phyloP scores from a whole-genome alignment of 2,797 vertebrate species.

The Micromesistius poutassou region DNA sequence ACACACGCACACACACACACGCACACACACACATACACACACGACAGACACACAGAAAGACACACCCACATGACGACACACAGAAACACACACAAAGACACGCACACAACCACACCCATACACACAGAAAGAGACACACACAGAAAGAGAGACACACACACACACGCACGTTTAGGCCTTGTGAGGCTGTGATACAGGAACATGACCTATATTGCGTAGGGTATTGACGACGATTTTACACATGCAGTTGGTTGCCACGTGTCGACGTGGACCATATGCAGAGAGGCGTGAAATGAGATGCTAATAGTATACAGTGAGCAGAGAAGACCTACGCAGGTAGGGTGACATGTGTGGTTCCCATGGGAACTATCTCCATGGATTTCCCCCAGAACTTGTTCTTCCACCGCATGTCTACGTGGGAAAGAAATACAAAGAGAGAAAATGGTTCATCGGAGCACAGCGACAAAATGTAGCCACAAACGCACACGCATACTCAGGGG shows the following conservation, averaged over 20 bases:
- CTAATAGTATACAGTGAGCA: neutral
- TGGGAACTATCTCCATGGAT: conserved; percentile 97
- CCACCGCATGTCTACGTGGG: conserved; percentile 89
- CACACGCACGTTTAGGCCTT: neutral
- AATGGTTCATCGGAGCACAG: neutral
- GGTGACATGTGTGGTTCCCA: conserved; percentile 89
- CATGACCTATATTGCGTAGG: too few species aligned
- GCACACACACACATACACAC: neutral
- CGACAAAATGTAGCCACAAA: neutral
- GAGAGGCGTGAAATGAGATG: neutral
- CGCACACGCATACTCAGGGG: neutral
- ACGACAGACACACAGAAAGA: neutral
- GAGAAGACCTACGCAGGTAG: conserved; percentile 83
- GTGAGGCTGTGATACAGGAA: too few species aligned
- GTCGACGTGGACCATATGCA: too few species aligned
- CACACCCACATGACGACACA: too few species aligned
- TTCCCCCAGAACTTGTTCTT: conserved; percentile 99
- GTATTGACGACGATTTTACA: too few species aligned
- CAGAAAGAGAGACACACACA: neutral
- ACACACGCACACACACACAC: neutral
- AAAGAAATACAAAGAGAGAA: conserved; percentile 13
- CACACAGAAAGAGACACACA: too few species aligned
- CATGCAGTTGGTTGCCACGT: too few species aligned
- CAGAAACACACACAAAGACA: too few species aligned
- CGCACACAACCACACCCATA: neutral